Base-by-base conservation (phyloP, 2,888 invertebrate species). In the Drosophila phalerata region DNA sequence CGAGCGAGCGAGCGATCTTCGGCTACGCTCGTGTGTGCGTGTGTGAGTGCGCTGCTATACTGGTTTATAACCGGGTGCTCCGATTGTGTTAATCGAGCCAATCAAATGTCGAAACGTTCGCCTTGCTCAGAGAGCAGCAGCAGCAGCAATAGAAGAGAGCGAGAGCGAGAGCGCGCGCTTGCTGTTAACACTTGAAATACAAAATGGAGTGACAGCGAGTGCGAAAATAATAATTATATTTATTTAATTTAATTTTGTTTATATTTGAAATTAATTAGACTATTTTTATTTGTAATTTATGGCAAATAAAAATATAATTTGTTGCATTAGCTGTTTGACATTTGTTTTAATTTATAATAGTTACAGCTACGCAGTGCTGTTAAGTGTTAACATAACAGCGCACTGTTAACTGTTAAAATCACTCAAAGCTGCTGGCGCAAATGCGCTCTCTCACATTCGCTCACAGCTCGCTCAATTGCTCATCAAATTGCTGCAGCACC, bases 51-150 rank as follows among this genome's bases (percentile, higher is more conserved):
- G 73, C 56, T 67, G 76, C 42, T 78, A 85, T 81, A 74, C 85
- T 88, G 79, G 87, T 84, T 78, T 86, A 81, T 87, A 91, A 90
- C 90, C 79, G 48, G 88, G 85, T 90, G 90, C 87, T 90, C 90
- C 90, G 90, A 87, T 90, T 90, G 89, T 84, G 85, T 87, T 89
- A 90, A 89, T 89, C 88, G 88, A 90, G 90, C 90, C 90, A 90
- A 91, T 90, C 90, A 90, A 90, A 90, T 90, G 79, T 79, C 79
- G 78, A 74, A 88, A 81, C 63, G 81, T 62, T 63, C 38, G 58
- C 49, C 28, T 53, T 38, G 48, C 43, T 56, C 52, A 53, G 57
- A 63, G 77, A 48, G 71, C 62, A 45, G 37, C 25, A 25, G 42
- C 34, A 15, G 55, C 43, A 47, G 64, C 32, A 34, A 9, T 17